Evolutionary conservation across 2,113 vertebrate genomes (phyloP).

Genomic region (Pavo muticus): DNA sequence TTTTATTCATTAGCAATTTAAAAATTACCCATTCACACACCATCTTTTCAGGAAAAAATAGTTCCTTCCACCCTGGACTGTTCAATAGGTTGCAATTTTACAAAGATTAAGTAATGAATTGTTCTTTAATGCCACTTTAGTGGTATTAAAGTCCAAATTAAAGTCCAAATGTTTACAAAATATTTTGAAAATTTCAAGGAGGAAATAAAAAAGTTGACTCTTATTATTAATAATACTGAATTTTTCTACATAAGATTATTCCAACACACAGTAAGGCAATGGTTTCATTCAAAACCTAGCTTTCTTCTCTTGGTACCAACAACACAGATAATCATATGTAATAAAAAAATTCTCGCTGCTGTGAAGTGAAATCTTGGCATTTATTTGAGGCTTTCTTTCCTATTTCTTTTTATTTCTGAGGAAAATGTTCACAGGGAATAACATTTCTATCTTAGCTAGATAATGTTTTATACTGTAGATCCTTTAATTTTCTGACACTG

Average conservation of each 20-base stretch:
- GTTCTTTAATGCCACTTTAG: background rate
- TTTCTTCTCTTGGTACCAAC: background rate
- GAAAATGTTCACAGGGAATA: constrained; percentile 3
- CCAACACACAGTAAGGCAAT: background rate
- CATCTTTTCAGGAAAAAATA: background rate
- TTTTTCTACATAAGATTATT: constrained; percentile 5
- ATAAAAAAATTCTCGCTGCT: constrained; percentile 28
- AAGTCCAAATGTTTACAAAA: background rate
- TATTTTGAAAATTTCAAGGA: background rate
- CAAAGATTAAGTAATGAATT: background rate
- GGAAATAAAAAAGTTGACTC: background rate
- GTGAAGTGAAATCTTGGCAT: background rate
- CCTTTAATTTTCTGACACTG: constrained; percentile 19
- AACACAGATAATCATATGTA: background rate
- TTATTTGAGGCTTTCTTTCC: background rate
- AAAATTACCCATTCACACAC: background rate
- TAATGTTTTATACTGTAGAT: background rate
- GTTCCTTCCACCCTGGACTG: background rate
- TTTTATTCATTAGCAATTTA: background rate
- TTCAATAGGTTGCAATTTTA: background rate
- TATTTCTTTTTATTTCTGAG: background rate
- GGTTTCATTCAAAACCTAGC: constrained; percentile 2
- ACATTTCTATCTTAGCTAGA: background rate
- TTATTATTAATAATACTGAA: background rate
- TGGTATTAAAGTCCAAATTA: too few species aligned